Evolutionary conservation across 2,113 vertebrate genomes (phyloP).

Genomic region (Alectura lathami): DNA sequence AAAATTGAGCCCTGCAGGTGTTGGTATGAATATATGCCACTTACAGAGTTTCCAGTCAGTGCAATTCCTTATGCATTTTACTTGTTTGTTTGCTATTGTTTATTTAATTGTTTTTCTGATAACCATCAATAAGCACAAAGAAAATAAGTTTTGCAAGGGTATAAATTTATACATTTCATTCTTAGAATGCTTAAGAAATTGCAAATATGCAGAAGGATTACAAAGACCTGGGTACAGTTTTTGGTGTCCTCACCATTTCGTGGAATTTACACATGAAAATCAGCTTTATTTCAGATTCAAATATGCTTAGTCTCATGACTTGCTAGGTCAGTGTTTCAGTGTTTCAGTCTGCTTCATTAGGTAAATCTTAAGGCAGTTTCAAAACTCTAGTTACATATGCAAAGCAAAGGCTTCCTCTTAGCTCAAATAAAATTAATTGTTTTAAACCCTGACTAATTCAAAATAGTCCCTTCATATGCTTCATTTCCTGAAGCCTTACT

Average conservation of each 20-base stretch:
- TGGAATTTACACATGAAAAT: not conserved
- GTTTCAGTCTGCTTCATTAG: not conserved
- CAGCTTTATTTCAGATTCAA: not conserved
- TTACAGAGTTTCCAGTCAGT: not conserved
- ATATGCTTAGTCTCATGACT: not conserved
- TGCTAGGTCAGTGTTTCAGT: not conserved
- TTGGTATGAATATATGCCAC: not conserved
- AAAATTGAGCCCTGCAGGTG: not conserved
- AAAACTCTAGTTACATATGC: not conserved
- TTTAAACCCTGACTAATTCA: not conserved
- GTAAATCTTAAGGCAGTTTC: not conserved
- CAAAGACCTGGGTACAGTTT: not conserved
- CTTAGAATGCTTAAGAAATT: not conserved
- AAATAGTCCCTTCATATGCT: not conserved
- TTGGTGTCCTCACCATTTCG: not conserved
- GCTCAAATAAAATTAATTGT: not conserved
- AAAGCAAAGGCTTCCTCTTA: not conserved
- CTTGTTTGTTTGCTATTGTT: not conserved
- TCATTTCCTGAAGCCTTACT: not conserved
- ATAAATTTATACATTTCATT: not conserved
- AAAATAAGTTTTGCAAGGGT: not conserved
- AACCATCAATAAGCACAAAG: not conserved
- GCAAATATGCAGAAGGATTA: not conserved
- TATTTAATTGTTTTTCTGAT: not conserved
- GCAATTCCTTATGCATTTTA: not conserved